Evolutionary conservation across 2,797 vertebrate genomes (phyloP).

Genomic region (Sebastes elongatus): DNA sequence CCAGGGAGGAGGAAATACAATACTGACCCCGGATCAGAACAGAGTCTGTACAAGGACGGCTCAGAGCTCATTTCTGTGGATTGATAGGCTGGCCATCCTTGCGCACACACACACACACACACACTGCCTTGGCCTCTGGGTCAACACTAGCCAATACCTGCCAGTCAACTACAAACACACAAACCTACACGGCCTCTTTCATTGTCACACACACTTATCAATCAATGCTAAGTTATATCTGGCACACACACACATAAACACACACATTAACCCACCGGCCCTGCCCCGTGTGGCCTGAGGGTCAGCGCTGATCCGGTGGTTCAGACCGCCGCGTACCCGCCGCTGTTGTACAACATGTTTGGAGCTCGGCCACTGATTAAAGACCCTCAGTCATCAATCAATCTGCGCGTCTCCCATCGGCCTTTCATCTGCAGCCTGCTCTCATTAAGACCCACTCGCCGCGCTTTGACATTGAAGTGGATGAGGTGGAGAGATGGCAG

Average conservation of each 20-base stretch:
- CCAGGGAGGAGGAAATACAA: conserved; percentile 49
- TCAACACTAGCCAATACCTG: conserved; percentile 26
- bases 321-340: conserved; percentile 23
- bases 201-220: conserved; percentile 47
- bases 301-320: conserved; percentile 36
- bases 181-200: not conserved
- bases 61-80: conserved; percentile 41
- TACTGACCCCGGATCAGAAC: conserved; percentile 52
- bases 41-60: conserved; percentile 56
- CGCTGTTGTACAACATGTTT: conserved; percentile 66
- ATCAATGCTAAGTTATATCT: conserved; percentile 43
- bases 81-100: conserved; percentile 35
- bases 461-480: conserved; percentile 73
- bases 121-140: conserved; percentile 41
- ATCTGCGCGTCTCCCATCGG: conserved; percentile 59
- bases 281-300: conserved; percentile 38
- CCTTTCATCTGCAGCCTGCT: conserved; percentile 76
- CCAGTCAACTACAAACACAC: conserved; percentile 41
- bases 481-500: conserved; percentile 58
- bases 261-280: not conserved
- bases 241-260: not conserved
- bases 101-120: not conserved
- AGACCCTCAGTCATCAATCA: conserved; percentile 78
- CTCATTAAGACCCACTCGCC: conserved; percentile 74
- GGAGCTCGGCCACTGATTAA: conserved; percentile 76